Percentiles rank a stretch among this genome's conserved stretches.
Conservation (phyloP, 2,888 invertebrate species). For the Conchocele bisecta region DNA sequence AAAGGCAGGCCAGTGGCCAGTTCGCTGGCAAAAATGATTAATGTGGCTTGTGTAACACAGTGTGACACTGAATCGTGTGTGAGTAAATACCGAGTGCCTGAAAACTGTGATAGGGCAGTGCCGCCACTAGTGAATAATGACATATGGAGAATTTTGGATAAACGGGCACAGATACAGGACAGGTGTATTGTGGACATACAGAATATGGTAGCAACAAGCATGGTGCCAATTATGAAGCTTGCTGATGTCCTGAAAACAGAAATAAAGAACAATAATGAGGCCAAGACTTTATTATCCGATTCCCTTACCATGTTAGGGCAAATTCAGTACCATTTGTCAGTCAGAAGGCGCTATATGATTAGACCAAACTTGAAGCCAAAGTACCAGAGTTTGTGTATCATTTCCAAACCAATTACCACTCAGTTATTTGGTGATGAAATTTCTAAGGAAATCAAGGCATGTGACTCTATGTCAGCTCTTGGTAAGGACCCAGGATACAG, state of each 20-base stretch:
- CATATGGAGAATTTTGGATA: constrained; percentile 18
- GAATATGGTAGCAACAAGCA: constrained; percentile 6
- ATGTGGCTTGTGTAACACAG: constrained; percentile 2
- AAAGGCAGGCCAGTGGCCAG: not conserved
- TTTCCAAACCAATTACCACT: not conserved
- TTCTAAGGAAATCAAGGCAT: constrained; percentile 8
- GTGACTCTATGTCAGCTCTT: not conserved
- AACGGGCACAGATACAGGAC: constrained; percentile 13
- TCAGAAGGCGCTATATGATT: constrained; percentile 12
- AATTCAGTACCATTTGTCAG: constrained; percentile 6
- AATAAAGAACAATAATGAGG: constrained; percentile 2
- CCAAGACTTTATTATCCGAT: constrained; percentile 12
- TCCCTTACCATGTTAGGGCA: constrained; percentile 8
- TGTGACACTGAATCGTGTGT: constrained; percentile 11
- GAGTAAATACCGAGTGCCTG: constrained; percentile 10
- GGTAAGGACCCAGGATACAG: not conserved
- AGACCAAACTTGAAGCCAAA: constrained; percentile 5
- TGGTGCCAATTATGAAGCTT: constrained; percentile 20
- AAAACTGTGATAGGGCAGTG: constrained; percentile 11
- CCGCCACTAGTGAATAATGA: constrained; percentile 18
- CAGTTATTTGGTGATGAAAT: constrained; percentile 13
- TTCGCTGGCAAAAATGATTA: constrained; percentile 14
- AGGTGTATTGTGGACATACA: constrained; percentile 15
- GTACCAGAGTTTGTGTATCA: constrained; percentile 8
- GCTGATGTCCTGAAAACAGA: constrained; percentile 5